A percentile compares a stretch with the other conserved stretches of the same genome.
Evolutionary conservation across 2,888 invertebrate species (phyloP).

Genomic region (Rapana venosa): DNA sequence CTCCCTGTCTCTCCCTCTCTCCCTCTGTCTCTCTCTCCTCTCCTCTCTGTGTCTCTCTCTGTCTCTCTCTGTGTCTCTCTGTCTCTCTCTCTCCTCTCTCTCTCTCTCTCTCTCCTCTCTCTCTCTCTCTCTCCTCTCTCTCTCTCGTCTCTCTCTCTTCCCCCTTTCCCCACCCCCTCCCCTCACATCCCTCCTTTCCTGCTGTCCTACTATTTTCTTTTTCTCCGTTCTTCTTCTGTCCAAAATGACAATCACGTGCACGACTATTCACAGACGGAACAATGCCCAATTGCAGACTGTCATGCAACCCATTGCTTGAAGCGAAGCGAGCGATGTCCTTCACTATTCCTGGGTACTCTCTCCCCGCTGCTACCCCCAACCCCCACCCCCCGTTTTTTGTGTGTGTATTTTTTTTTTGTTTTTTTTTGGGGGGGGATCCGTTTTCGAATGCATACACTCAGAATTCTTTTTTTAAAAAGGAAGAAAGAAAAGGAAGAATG

Average conservation of each 20-base stretch:
- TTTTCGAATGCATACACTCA: no score
- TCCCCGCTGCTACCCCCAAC: no score
- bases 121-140: background rate
- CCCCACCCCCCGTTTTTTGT: no score
- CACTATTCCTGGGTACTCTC: no score
- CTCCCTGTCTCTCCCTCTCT: background rate
- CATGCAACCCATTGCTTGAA: constrained; percentile 1
- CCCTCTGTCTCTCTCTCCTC: background rate
- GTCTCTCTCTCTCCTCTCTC: background rate
- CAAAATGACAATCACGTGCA: constrained; percentile 10
- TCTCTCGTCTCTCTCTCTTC: background rate
- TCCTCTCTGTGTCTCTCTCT: background rate
- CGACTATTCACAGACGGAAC: background rate
- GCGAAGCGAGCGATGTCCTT: no score
- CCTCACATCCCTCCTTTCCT: background rate
- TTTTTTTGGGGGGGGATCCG: no score
- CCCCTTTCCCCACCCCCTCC: background rate
- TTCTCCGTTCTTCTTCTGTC: background rate
- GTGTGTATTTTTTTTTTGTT: background rate
- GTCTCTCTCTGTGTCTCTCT: background rate
- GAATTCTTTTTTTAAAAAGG: no score
- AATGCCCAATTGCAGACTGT: constrained; percentile 5
- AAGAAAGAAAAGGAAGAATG: no score
- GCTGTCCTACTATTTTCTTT: background rate
- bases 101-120: background rate